A percentile compares a stretch with the other conserved stretches of the same genome.
phyloP scores from a whole-genome alignment of 2,888 invertebrate species.

The Agapostemon virescens region DNA sequence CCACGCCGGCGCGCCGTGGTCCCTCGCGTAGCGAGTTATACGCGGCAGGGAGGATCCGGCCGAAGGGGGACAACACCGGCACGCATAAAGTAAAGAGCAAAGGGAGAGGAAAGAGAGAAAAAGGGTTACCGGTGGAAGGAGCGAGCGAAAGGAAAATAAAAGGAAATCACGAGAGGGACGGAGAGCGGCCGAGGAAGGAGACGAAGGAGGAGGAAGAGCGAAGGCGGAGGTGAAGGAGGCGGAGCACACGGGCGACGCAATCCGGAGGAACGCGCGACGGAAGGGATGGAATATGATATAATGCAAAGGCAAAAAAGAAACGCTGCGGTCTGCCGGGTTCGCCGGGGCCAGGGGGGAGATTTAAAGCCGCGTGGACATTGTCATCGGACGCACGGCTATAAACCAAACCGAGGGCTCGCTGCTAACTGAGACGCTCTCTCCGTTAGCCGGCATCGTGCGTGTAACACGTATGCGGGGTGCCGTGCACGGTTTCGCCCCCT shows the following conservation, averaged over 20 bases:
- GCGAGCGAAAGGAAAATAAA: conserved; percentile 10
- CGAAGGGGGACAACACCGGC: conserved; percentile 58
- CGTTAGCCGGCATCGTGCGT: conserved; percentile 49
- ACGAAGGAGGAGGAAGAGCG: neutral
- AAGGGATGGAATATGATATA: conserved; percentile 76
- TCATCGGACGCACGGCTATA: conserved; percentile 75
- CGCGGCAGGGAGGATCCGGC: conserved; percentile 57
- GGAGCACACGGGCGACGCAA: conserved; percentile 54
- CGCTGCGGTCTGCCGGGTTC: conserved; percentile 44
- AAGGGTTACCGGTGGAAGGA: neutral
- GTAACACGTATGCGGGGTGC: conserved; percentile 60
- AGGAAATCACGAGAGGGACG: conserved; percentile 10
- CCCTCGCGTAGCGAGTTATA: conserved; percentile 66
- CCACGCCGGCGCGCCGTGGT: conserved; percentile 56
- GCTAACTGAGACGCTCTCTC: conserved; percentile 69
- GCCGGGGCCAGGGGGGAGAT: conserved; percentile 63
- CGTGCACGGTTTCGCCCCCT: conserved; percentile 42
- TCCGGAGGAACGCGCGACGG: conserved; percentile 65
- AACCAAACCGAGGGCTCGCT: conserved; percentile 68
- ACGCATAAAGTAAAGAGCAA: conserved; percentile 70
- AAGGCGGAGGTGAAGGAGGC: conserved; percentile 53
- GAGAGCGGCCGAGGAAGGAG: conserved; percentile 1
- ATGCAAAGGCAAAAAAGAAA: conserved; percentile 66
- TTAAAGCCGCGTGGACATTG: conserved; percentile 77
- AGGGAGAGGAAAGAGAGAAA: conserved; percentile 36